Conservation (phyloP, 1,140 invertebrate species). For the Zaprionus africanus region DNA sequence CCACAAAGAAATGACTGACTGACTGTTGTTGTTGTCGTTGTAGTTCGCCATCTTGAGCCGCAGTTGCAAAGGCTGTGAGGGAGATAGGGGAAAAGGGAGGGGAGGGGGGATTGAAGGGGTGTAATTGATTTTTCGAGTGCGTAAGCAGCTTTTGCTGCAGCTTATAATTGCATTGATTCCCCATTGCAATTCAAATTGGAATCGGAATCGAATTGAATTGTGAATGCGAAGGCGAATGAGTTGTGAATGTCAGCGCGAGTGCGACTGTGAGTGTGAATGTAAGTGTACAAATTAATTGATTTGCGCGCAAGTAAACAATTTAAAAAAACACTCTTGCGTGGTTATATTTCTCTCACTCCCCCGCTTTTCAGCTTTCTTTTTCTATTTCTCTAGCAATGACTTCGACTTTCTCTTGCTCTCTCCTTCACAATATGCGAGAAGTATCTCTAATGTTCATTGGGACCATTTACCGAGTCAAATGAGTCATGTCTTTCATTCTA, state of each 20-base stretch:
- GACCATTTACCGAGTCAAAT: too few species aligned
- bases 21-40: neutral
- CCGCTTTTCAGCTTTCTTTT: too few species aligned
- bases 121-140: neutral
- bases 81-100: too few species aligned
- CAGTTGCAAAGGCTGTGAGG: neutral
- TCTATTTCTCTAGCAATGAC: too few species aligned
- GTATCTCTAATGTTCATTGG: too few species aligned
- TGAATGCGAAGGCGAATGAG: neutral
- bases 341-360: neutral
- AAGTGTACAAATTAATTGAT: neutral
- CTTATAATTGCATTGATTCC: conserved; percentile 3
- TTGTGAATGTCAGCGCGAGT: neutral
- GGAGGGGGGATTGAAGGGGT: too few species aligned
- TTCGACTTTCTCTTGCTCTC: too few species aligned
- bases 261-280: neutral
- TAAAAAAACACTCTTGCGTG: neutral
- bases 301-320: conserved; percentile 3
- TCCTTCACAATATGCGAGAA: too few species aligned
- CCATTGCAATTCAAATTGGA: conserved; percentile 5
- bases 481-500: too few species aligned
- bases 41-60: neutral
- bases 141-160: conserved; percentile 2
- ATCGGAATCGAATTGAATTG: neutral
- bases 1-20: neutral